phyloP scores from a whole-genome alignment of 2,113 vertebrate genomes.

The Neopipo cinnamomea region DNA sequence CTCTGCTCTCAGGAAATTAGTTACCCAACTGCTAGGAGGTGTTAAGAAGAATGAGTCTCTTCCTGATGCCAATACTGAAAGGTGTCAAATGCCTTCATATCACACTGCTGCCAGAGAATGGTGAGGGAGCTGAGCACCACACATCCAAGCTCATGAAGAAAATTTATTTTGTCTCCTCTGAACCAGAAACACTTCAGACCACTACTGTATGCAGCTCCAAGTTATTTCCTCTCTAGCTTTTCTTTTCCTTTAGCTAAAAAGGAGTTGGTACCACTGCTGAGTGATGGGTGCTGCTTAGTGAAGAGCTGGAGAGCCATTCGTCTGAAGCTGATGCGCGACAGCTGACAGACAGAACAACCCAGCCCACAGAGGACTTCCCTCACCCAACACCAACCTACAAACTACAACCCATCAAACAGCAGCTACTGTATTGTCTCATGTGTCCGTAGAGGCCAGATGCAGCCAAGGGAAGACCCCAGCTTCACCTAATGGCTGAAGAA shows the following conservation, averaged over 20 bases:
- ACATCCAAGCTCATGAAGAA: background rate
- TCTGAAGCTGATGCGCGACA: background rate
- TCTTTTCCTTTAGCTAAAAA: background rate
- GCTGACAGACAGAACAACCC: background rate
- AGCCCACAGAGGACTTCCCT: background rate
- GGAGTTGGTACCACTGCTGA: background rate
- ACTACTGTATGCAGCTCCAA: background rate
- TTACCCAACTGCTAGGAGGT: background rate
- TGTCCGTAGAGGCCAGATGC: background rate
- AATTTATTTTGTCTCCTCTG: conserved; percentile 15
- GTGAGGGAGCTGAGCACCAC: background rate
- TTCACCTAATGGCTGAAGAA: background rate
- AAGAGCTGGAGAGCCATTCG: background rate
- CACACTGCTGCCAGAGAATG: background rate
- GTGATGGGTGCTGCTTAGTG: background rate
- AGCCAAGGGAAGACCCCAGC: background rate
- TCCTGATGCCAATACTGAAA: conserved; percentile 4
- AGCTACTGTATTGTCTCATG: background rate
- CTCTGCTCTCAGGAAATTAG: conserved; percentile 48
- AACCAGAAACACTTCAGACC: conserved; percentile 7
- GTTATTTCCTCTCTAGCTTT: background rate
- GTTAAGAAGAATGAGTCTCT: background rate
- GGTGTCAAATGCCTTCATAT: conserved; percentile 29
- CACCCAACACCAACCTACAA: background rate
- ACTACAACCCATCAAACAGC: background rate